Evolutionary conservation across 2,797 vertebrate genomes (phyloP), one percentile per base, ranked within the genome.

Genomic region (Loris lydekkerianus): DNA sequence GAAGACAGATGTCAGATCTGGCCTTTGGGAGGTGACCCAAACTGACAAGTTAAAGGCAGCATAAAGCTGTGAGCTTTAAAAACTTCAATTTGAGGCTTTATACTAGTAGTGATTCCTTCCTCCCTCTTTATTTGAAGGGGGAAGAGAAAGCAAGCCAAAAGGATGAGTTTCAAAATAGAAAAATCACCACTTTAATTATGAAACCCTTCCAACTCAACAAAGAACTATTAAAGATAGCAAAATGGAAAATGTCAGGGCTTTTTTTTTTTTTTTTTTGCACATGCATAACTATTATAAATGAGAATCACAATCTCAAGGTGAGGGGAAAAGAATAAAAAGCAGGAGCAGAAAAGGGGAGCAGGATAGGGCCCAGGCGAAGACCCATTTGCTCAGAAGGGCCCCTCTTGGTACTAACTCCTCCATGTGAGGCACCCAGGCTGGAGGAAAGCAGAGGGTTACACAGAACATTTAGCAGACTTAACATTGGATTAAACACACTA

Each of bases 401-500:
- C 96, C 97, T 96, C 96, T 92, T 88, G 96, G 96, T 91, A 92
- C 87, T 97, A 93, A 93, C 97, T 97, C 98, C 97, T 97, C 91
- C 86, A 5, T 10, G 86, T 67, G 88, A 88, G 96, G 81, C 80
- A 91, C 92, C 96, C 96, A 97, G 97, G 97, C 97, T 98, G 93
- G 96, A 98, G 98, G 97, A 98, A 97, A 97, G 98, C 98, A 98
- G 97, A 98, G 97, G 98, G 98, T 98, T 98, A 98, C 98, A 99
- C 98, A 98, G 98, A 98, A 98, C 98, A 98, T 98, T 98, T 96
- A 98, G 98, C 98, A 98, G 98, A 98, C 98, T 98, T 98, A 98
- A 98, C 98, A 98, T 98, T 98, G 10, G 98, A 98, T 98, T 98
- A 98, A 98, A 98, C 98, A 98, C 98, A 98, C 98, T 98, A 98